Evolutionary conservation across 2,113 vertebrate genomes (phyloP), one percentile per base, ranked within the genome.

Genomic region (Struthio camelus): DNA sequence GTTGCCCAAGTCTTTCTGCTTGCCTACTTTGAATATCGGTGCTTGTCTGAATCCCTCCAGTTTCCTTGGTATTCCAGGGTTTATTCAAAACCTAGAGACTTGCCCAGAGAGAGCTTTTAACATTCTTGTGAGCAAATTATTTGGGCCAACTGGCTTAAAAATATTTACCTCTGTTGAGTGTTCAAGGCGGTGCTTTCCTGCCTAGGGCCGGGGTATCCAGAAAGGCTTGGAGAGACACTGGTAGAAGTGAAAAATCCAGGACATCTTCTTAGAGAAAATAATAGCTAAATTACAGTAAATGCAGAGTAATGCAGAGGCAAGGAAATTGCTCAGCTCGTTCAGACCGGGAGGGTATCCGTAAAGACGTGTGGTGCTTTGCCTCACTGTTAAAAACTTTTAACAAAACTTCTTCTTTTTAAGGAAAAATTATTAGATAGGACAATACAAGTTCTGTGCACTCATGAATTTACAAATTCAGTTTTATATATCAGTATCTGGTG

Each of bases 221-320:
- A 48, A 38, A 78, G 62, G 5, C 27, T 2, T 0, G 0, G 11
- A 14, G 38, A 71, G 59, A 9, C 1, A 0, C 16, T 50, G 42
- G 16, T 19, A 27, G 32, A 22, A 25, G 18, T 6, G 36, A 28
- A 28, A 65, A 38, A 44, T 25, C 4, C 54, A 44, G 36, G 46
- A 20, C 58, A 7, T 32, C 65, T 20, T 78, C 50, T 59, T 65
- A 32, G 25, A 38, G 53, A 20, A 30, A 40, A 25, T 6, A 58
- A 44, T 7, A 36, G 38, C 20, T 15, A 36, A 14, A 12, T 19
- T 58, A 19, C 1, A 46, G 42, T 0, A 2, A 75, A 30, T 2
- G 8, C 3, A n/a, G 50, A 42, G 17, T n/a, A 66, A 65, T 3
- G 16, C 53, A 44, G 67, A 69, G 38, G 53, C n/a, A 50, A 62